Evolutionary conservation across 2,888 invertebrate genomes (phyloP).

Genomic region (Hermaeophaga mercurialis): DNA sequence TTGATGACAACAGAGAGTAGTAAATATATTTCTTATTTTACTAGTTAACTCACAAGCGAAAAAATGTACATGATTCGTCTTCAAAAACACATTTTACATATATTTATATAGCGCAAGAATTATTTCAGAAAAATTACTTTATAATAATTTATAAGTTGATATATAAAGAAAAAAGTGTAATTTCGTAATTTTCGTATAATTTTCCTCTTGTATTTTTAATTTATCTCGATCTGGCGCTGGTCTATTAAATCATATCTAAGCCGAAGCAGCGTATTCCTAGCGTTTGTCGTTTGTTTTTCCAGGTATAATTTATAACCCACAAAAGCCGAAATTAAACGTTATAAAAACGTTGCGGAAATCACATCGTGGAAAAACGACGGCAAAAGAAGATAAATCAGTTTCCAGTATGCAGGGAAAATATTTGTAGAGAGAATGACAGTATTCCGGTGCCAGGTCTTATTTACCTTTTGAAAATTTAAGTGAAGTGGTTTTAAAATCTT

Average conservation of each 20-base stretch:
- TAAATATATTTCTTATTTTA: too few relatives aligned
- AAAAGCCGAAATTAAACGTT: slow-evolving; percentile 14
- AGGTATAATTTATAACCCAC: slow-evolving; percentile 13
- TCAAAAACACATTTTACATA: too few relatives aligned
- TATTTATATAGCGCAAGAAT: too few relatives aligned
- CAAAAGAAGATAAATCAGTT: slow-evolving; percentile 3
- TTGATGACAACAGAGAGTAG: too few relatives aligned
- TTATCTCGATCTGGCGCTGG: slow-evolving; percentile 1
- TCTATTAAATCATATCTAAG: slow-evolving; percentile 13
- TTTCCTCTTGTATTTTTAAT: background rate
- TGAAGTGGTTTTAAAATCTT: too few relatives aligned
- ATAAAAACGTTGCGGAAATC: slow-evolving; percentile 14
- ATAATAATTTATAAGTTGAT: too few relatives aligned
- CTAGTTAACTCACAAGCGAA: too few relatives aligned
- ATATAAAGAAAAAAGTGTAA: too few relatives aligned
- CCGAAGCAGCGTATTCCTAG: slow-evolving; percentile 4
- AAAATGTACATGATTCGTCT: too few relatives aligned
- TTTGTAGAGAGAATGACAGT: background rate
- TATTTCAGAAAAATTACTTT: too few relatives aligned
- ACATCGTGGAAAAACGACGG: slow-evolving; percentile 5
- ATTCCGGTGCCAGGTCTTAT: background rate
- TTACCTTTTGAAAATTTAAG: too few relatives aligned
- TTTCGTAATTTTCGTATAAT: background rate
- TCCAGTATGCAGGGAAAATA: slow-evolving; percentile 7
- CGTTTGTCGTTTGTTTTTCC: slow-evolving; percentile 12